Evolutionary conservation across 2,113 vertebrate genomes (phyloP).

Genomic region (Oncorhynchus keta): DNA sequence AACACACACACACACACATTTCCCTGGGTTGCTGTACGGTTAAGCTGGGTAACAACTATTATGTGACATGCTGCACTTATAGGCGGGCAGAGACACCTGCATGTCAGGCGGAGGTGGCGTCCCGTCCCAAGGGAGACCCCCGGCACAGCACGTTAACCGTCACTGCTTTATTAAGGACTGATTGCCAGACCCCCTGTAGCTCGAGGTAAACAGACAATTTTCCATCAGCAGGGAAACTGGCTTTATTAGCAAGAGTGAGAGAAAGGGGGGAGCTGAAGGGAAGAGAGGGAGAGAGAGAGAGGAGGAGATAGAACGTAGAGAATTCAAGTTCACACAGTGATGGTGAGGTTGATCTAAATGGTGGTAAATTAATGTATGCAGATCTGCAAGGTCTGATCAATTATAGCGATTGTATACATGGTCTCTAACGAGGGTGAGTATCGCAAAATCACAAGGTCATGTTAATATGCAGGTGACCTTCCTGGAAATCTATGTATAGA

Average conservation of each 20-base stretch:
- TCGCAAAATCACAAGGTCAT: not conserved
- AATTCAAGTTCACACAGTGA: slow-evolving; percentile 62
- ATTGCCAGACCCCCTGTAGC: slow-evolving; percentile 82
- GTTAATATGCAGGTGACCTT: not conserved
- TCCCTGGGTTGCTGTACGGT: slow-evolving; percentile 63
- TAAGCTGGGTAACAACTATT: slow-evolving; percentile 81
- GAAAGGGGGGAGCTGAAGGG: slow-evolving; percentile 26
- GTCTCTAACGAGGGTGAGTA: slow-evolving; percentile 10
- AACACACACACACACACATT: slow-evolving; percentile 39
- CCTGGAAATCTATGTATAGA: no score
- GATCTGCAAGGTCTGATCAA: slow-evolving; percentile 40
- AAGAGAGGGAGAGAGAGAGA: slow-evolving; percentile 54
- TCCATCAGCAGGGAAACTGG: slow-evolving; percentile 85
- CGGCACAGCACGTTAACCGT: slow-evolving; percentile 90
- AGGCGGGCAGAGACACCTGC: slow-evolving; percentile 80
- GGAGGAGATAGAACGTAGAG: slow-evolving; percentile 48
- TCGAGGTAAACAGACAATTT: slow-evolving; percentile 89
- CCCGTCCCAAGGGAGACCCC: slow-evolving; percentile 81
- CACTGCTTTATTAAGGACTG: slow-evolving; percentile 89
- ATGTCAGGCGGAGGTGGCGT: slow-evolving; percentile 82
- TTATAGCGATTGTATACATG: slow-evolving; percentile 19
- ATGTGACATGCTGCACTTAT: slow-evolving; percentile 76
- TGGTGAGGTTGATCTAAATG: slow-evolving; percentile 36
- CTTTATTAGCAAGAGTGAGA: slow-evolving; percentile 81
- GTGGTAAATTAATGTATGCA: slow-evolving; percentile 44